Evolutionary conservation across 1,140 invertebrate genomes (phyloP), one percentile per base, ranked within the genome.

Genomic region (Zaprionus capensis): DNA sequence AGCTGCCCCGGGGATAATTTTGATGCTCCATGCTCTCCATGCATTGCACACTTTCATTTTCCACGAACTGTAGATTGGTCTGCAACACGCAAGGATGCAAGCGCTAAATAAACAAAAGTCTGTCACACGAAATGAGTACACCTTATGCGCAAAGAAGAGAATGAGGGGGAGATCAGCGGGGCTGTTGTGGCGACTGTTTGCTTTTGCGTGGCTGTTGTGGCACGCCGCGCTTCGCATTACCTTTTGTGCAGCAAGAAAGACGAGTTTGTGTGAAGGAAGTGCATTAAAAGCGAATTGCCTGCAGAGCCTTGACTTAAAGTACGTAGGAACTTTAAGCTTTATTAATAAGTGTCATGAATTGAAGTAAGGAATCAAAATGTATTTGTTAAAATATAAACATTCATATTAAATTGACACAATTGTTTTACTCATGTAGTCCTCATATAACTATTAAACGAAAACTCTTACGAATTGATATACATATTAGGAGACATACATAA

Each of bases 21-120:
- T 22, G 46, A 51, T 51, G 46, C n/a, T 44, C 41, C 41, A n/a
- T 44, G 41, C 6, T 41, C 6, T 15, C 12, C 6, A n/a, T n/a
- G 5, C 41, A n/a, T 4, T 46, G 41, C 20, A 24, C 46, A 51
- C 46, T 51, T 51, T 51, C 62, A 62, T 15, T 71, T 65, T 67
- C 12, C 28, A 56, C 15, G 36, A 65, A 11, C 53, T 56, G 7
- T 2, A 65, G 57, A 66, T 58, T 51, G 46, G 17, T 66, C 28
- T 22, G 49, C 68, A 63, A 68, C 38, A 65, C 49, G 64, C 64
- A 26, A 57, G 31, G 70, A 71, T 38, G 61, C 69, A 84, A 68
- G 58, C 69, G 62, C 73, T 84, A 74, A 78, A 83, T 84, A 84
- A 84, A 84, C 81, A 77, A 73, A 67, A 82, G 79, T 78, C 82